These are phyloP conservation scores for Conops quadrifasciatus DNA, from an alignment of 2,888 invertebrate species.

Conservation along the genomic window DNA sequence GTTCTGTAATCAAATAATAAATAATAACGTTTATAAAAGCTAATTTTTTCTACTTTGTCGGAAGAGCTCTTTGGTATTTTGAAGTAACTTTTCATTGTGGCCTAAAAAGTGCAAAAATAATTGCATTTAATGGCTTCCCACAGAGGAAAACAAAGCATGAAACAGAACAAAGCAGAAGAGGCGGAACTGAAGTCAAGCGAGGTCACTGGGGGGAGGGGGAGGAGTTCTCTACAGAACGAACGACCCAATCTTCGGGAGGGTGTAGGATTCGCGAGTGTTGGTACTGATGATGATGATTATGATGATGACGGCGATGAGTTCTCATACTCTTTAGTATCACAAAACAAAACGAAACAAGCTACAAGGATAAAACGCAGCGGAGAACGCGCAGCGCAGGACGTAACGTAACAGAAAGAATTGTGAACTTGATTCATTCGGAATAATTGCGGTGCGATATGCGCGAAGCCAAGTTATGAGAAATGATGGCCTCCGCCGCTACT, in stretches of 20 bases:
- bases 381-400: background rate
- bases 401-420: background rate
- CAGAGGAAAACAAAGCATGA: constrained; percentile 35
- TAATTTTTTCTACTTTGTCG: background rate
- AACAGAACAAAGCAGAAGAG: constrained; percentile 8
- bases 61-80: background rate
- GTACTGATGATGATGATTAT: background rate
- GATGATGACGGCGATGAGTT: background rate
- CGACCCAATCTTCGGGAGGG: background rate
- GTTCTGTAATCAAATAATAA: background rate
- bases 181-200: constrained; percentile 17
- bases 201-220: background rate
- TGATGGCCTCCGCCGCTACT: background rate
- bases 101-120: constrained; percentile 39
- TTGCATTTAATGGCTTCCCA: constrained; percentile 50
- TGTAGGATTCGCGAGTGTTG: background rate
- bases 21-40: background rate
- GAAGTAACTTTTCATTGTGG: constrained; percentile 28
- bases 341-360: constrained; percentile 11
- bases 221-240: background rate
- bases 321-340: constrained; percentile 2
- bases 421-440: constrained; percentile 14
- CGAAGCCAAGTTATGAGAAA: constrained; percentile 7
- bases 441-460: constrained; percentile 9
- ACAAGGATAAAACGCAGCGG: background rate